Evolutionary conservation across 2,888 invertebrate genomes (phyloP).

Genomic region (Serrognathus titanus): DNA sequence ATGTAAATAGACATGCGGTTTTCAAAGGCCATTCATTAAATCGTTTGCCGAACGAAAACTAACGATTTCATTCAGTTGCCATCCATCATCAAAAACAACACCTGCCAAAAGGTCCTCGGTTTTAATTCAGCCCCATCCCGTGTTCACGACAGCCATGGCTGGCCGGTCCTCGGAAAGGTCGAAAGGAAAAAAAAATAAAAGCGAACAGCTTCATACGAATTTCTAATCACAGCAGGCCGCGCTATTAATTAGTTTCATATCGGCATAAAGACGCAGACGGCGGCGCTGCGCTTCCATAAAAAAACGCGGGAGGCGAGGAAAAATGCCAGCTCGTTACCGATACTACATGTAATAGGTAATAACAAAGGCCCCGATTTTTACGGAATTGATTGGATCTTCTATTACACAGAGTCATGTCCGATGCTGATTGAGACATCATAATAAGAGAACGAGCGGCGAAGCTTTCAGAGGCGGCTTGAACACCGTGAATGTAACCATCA

Average conservation of each 20-base stretch:
- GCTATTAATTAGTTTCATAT: neutral
- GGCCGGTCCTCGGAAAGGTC: no score
- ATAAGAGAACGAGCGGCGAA: constrained; percentile 10
- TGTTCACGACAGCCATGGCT: no score
- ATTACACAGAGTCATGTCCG: constrained; percentile 6
- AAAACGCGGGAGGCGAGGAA: constrained; percentile 6
- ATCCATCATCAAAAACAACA: no score
- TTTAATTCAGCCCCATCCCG: no score
- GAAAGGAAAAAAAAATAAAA: no score
- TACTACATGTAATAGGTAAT: constrained; percentile 6
- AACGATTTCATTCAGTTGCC: no score
- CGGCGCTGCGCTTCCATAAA: neutral
- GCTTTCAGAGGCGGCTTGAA: constrained; percentile 12
- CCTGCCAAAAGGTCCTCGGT: no score
- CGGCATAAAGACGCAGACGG: neutral
- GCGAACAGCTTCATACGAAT: no score
- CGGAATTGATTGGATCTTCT: constrained; percentile 14
- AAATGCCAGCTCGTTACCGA: constrained; percentile 10
- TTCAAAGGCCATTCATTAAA: no score
- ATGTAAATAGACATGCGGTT: no score
- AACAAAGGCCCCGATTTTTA: constrained; percentile 10
- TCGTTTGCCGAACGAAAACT: no score
- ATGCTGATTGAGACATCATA: constrained; percentile 17
- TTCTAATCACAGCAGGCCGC: no score
- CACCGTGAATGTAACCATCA: constrained; percentile 13